Base-by-base conservation (phyloP, 2,797 vertebrate species). In the Syncerus caffer region DNA sequence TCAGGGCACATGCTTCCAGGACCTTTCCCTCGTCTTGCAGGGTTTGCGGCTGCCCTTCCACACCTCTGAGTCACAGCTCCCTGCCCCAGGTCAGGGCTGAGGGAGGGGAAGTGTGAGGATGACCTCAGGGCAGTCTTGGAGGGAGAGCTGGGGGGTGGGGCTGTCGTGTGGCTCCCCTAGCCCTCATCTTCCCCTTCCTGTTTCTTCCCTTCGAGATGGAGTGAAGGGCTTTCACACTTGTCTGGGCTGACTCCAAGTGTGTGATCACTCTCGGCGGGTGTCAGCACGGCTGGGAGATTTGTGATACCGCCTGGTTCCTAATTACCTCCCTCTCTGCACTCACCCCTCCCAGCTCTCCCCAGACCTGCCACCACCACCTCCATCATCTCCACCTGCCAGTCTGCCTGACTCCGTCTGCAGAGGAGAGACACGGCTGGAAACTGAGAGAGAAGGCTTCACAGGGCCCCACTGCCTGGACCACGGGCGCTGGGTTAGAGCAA, bases 141-240 rank as follows among this genome's bases (percentile, higher is more conserved):
- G 29, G 34, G 29, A n/a, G 78, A 0, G 4, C 47, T 38, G 90
- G 79, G 89, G 80, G 76, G 55, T 6, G 23, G 91, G 94, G 82
- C 86, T 58, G 58, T 42, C 47, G 0, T 7, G 34, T 2, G 57
- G 60, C 15, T 51, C 1, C 51, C 17, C 17, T 10, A 64, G 47
- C n/a, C 60, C 1, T 5, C 25, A 0, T 31, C 64, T 47, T 67
- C 19, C n/a, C 88, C 83, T 58, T 79, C 79, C n/a, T 42, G 42
- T 8, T 57, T 57, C 94, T 71, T 76, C 85, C 89, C 38, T 42
- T 25, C 19, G 89, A 90, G 89, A 84, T 27, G 82, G 93, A 97
- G 90, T 58, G 95, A 93, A 85, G 96, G 94, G 90, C 97, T 93
- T 98, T 98, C 97, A 42, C 98, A 98, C 98, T 91, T 98, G 95